Evolutionary conservation across 2,888 invertebrate species (phyloP).

Genomic region (Piscicola geometra): DNA sequence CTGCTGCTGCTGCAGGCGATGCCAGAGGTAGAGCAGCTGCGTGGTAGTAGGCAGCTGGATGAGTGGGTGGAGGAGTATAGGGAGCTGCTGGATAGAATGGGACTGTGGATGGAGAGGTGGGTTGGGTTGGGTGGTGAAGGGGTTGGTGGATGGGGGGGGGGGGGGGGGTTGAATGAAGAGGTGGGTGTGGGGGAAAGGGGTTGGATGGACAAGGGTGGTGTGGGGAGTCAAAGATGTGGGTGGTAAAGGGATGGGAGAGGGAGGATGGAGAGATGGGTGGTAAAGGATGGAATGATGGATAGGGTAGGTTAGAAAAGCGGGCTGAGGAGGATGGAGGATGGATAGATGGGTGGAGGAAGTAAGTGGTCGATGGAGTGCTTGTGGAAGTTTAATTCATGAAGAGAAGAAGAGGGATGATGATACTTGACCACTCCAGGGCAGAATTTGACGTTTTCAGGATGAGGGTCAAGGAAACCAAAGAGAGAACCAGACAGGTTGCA

Average conservation of each 20-base stretch:
- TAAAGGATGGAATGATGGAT: background rate
- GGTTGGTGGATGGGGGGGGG: too few relatives aligned
- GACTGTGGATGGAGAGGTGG: constrained; percentile 66
- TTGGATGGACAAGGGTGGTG: too few relatives aligned
- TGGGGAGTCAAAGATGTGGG: too few relatives aligned
- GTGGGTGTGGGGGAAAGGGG: too few relatives aligned
- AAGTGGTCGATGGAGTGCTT: too few relatives aligned
- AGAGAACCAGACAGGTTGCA: background rate
- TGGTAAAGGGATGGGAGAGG: too few relatives aligned
- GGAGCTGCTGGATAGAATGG: constrained; percentile 77
- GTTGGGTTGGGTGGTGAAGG: too few relatives aligned
- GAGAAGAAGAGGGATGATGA: background rate
- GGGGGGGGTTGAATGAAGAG: too few relatives aligned
- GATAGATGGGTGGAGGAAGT: too few relatives aligned
- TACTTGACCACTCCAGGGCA: constrained; percentile 61
- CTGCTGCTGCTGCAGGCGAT: constrained; percentile 60
- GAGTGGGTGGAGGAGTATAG: constrained; percentile 12
- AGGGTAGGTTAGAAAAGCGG: background rate
- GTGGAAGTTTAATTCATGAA: too few relatives aligned
- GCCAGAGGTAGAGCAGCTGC: background rate
- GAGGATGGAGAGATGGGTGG: constrained; percentile 1
- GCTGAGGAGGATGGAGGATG: too few relatives aligned
- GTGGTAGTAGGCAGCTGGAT: background rate
- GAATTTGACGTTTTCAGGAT: constrained; percentile 76
- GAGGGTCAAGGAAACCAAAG: constrained; percentile 44